Conservation (phyloP, 2,113 vertebrate genomes). For the Caloenas nicobarica region DNA sequence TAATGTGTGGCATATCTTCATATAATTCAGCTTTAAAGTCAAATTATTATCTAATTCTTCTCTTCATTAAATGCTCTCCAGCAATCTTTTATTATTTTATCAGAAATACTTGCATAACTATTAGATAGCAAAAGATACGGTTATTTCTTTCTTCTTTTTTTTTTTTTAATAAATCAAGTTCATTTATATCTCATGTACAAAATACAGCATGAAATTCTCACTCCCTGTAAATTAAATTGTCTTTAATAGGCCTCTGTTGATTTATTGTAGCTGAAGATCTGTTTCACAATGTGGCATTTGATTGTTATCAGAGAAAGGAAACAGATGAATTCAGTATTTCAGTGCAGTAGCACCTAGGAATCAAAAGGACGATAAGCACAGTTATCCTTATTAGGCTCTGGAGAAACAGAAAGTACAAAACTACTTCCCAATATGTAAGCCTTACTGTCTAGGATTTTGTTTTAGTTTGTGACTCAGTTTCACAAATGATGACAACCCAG, state of each 20-base stretch:
- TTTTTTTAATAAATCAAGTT: not conserved
- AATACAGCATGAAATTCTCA: not conserved
- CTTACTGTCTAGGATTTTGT: not conserved
- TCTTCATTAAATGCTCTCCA: not conserved
- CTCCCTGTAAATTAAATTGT: not conserved
- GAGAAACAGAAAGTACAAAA: not conserved
- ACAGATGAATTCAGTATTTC: not conserved
- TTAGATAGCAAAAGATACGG: not conserved
- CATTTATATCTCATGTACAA: not conserved
- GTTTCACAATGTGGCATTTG: not conserved
- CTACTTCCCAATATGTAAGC: not conserved
- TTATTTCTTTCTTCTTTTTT: not conserved
- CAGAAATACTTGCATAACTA: not conserved
- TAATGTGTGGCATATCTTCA: not conserved
- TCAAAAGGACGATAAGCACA: not conserved
- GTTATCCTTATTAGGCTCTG: not conserved
- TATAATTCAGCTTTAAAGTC: not conserved
- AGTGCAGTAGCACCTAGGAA: not conserved
- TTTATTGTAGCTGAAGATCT: not conserved
- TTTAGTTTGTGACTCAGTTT: not conserved
- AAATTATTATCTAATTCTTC: constrained; percentile 5
- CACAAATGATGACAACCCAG: not conserved
- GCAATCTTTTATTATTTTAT: not conserved
- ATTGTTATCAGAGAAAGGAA: not conserved
- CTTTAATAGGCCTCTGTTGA: not conserved